Conservation (phyloP, 2,888 invertebrate species). For the Cantharis lateralis region DNA sequence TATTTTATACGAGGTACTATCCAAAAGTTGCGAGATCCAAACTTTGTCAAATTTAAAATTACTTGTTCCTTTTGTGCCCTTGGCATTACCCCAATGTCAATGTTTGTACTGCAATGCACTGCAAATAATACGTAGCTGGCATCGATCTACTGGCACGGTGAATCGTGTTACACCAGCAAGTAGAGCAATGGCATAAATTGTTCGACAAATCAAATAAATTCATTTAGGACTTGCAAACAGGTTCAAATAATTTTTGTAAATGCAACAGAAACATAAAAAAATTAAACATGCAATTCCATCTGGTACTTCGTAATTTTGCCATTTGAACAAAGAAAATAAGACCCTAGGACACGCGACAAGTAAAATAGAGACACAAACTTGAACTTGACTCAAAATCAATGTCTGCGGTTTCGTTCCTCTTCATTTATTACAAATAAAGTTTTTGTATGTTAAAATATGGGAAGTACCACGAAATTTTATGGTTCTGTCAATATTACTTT, state of each 20-base stretch:
- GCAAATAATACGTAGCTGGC: not conserved
- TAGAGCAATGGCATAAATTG: not conserved
- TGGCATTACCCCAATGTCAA: not conserved
- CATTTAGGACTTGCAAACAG: not conserved
- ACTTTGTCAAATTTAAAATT: not conserved
- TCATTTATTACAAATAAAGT: not conserved
- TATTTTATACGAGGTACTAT: not conserved
- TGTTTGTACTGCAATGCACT: not conserved
- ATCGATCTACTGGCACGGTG: not conserved
- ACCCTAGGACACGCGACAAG: not conserved
- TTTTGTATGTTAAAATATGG: too few relatives aligned
- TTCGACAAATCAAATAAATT: not conserved
- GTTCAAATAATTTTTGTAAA: not conserved
- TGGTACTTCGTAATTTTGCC: not conserved
- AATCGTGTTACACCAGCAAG: not conserved
- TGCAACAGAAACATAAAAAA: not conserved
- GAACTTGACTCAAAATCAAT: not conserved
- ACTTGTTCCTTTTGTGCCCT: not conserved
- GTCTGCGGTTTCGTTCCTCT: not conserved
- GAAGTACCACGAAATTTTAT: too few relatives aligned
- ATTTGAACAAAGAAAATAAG: not conserved
- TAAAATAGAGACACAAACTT: not conserved
- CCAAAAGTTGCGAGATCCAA: not conserved
- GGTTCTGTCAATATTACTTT: too few relatives aligned
- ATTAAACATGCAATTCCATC: not conserved